These are phyloP conservation scores for Tenrec ecaudatus DNA, from an alignment of 2,113 vertebrate species.

Conservation along the genomic window DNA sequence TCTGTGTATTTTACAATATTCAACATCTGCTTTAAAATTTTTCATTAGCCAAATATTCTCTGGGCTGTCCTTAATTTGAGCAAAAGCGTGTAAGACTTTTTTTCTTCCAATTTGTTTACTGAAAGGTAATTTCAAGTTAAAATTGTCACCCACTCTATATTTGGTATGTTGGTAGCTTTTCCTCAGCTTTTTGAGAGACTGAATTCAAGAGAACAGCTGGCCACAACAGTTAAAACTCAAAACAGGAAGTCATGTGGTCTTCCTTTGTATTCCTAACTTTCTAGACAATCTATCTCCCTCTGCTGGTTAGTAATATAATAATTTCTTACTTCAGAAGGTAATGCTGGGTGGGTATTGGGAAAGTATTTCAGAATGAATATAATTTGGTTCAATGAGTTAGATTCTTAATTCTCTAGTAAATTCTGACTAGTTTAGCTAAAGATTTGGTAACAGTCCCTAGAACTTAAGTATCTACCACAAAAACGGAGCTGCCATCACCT, in stretches of 20 bases:
- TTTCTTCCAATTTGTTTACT: slow-evolving; percentile 33
- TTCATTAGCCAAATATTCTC: background rate
- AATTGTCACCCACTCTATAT: background rate
- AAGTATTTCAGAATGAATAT: slow-evolving; percentile 8
- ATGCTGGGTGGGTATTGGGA: background rate
- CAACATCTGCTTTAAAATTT: slow-evolving; percentile 56
- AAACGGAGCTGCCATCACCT: slow-evolving; percentile 28
- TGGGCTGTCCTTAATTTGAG: slow-evolving; percentile 46
- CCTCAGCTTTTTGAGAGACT: slow-evolving; percentile 37
- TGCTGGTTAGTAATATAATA: slow-evolving; percentile 71
- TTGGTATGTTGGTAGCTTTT: slow-evolving; percentile 42
- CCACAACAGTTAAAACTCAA: slow-evolving; percentile 74
- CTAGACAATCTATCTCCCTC: slow-evolving; percentile 72
- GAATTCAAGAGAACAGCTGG: slow-evolving; percentile 64
- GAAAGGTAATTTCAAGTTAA: slow-evolving; percentile 38
- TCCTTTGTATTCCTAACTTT: slow-evolving; percentile 58
- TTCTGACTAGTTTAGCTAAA: slow-evolving; percentile 27
- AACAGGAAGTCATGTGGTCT: slow-evolving; percentile 81
- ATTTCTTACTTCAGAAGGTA: background rate
- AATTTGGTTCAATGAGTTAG: slow-evolving; percentile 18
- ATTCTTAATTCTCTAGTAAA: slow-evolving; percentile 35
- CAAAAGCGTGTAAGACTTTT: background rate
- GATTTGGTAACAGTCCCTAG: slow-evolving; percentile 24
- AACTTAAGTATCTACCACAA: background rate
- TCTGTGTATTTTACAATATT: slow-evolving; percentile 42